Base-by-base conservation (phyloP, 2,113 vertebrate genomes). In the Eudyptes chrysolophus region DNA sequence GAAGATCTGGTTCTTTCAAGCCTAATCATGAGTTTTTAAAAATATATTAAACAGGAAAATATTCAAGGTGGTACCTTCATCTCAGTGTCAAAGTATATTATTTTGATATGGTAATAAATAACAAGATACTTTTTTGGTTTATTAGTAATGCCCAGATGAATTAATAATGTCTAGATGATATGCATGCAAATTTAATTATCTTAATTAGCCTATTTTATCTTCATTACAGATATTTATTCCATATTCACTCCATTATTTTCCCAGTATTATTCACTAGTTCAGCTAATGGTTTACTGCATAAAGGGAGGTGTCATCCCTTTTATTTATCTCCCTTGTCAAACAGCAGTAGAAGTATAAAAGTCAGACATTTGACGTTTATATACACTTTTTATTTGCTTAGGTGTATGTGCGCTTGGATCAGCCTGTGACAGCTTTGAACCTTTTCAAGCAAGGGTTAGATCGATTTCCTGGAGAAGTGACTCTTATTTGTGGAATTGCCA, bases 361-460 rank as follows among this genome's bases (percentile, higher is more conserved):
- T 66, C 79, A 87, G 68, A 58, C 32, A 32, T 78, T 61, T 97
- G 55, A 93, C 65, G 27, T 87, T 76, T 80, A 21, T 92, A 49
- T 70, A 22, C 42, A 18, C 51, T 54, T 89, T 87, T 83, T 93
- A 52, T 96, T 96, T 96, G 24, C 44, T 65, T 93, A 99, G 99
- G 99, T 99, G 30, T 99, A 99, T 96, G 97, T 99, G 94, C 99
- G 99, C 18, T 97, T 99, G 98, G 99, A 99, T 98, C 99, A 99
- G 87, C 99, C 99, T 52, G 94, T 99, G 95, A 99, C 99, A 25
- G 99, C 99, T 79, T 97, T 99, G 89, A 99, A 98, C 95, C 98
- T 99, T 94, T 99, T 99, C 97, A 99, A 99, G 96, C 99, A 99
- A 99, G 99, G 99, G 36, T 98, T 99, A 93, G 99, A 99, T 79